phyloP scores from a whole-genome alignment of 2,797 vertebrate species.

The Heterohyrax brucei region DNA sequence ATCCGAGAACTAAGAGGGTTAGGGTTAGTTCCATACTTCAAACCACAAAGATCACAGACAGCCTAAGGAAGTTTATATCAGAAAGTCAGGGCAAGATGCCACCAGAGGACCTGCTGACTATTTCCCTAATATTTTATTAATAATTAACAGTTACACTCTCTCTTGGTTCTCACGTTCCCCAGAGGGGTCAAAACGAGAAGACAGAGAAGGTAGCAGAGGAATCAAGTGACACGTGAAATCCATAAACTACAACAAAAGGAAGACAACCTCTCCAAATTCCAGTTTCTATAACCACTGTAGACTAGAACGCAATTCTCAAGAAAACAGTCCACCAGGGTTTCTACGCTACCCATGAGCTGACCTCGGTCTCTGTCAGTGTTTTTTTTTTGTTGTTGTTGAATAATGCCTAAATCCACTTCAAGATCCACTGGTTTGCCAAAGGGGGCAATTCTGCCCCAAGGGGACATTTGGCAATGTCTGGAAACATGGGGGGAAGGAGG shows the following conservation, averaged over 20 bases:
- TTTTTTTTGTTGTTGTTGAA: neutral
- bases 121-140: slow-evolving; percentile 73
- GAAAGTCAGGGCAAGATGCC: slow-evolving; percentile 55
- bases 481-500: neutral
- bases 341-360: neutral
- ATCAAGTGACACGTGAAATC: neutral
- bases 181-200: slow-evolving; percentile 45
- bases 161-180: slow-evolving; percentile 16
- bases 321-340: slow-evolving; percentile 16
- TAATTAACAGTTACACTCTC: slow-evolving; percentile 28
- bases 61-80: slow-evolving; percentile 48
- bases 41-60: slow-evolving; percentile 59
- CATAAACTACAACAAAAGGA: slow-evolving; percentile 28
- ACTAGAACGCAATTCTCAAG: slow-evolving; percentile 18
- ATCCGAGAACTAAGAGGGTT: slow-evolving; percentile 37
- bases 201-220: slow-evolving; percentile 32
- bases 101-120: slow-evolving; percentile 49
- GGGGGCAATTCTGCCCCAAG: neutral
- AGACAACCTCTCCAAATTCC: neutral
- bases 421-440: slow-evolving; percentile 39
- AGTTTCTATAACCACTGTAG: slow-evolving; percentile 13
- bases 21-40: slow-evolving; percentile 63
- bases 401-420: slow-evolving; percentile 4
- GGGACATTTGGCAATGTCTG: neutral
- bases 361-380: neutral